Conservation (phyloP, 2,113 vertebrate genomes). For the Engraulis encrasicolus region DNA sequence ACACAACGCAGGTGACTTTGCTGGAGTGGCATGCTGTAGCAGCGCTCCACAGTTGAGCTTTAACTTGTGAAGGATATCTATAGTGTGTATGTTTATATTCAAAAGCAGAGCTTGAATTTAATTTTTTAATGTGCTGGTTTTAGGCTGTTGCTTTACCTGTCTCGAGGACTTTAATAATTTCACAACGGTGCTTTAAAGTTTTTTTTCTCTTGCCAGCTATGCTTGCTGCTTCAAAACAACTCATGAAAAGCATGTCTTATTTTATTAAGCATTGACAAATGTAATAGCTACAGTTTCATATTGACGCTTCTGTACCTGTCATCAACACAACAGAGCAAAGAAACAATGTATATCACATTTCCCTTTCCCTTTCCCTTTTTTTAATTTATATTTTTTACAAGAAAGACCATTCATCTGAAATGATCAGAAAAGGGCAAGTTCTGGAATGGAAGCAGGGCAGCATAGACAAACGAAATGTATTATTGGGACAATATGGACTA, state of each 20-base stretch:
- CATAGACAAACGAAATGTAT: background rate
- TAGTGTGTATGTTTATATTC: background rate
- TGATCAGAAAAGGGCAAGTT: background rate
- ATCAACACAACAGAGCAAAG: background rate
- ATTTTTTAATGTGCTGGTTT: background rate
- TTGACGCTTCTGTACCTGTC: background rate
- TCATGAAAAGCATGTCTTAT: background rate
- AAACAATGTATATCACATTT: background rate
- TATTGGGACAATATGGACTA: background rate
- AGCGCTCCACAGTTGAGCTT: background rate
- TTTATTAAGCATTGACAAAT: background rate
- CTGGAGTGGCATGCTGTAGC: background rate
- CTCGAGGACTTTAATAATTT: background rate
- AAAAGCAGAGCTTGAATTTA: background rate
- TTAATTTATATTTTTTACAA: background rate
- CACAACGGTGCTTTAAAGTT: background rate
- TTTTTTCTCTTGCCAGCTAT: background rate
- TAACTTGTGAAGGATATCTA: background rate
- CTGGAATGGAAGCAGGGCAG: background rate
- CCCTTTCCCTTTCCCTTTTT: background rate
- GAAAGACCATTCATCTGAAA: background rate
- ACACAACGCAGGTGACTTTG: slow-evolving; percentile 47
- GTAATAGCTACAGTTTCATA: background rate
- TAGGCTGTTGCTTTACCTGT: background rate
- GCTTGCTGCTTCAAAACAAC: slow-evolving; percentile 1